phyloP scores from a whole-genome alignment of 2,113 vertebrate genomes.

The Entomyzon cyanotis region DNA sequence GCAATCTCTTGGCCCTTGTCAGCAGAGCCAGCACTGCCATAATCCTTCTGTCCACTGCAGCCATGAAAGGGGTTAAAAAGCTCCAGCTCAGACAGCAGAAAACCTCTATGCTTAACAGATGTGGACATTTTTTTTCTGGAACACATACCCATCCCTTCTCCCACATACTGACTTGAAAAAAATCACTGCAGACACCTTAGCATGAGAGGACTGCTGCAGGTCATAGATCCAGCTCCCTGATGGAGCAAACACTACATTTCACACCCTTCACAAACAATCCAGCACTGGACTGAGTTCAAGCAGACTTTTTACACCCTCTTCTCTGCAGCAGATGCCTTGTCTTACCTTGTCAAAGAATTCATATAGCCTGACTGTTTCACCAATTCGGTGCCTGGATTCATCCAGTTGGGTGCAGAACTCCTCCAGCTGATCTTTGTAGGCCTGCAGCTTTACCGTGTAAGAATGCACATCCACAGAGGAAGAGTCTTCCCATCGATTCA shows the following conservation, averaged over 20 bases:
- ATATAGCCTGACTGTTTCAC: constrained; percentile 74
- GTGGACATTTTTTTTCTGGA: neutral
- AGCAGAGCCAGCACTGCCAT: neutral
- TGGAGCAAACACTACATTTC: neutral
- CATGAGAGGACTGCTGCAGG: neutral
- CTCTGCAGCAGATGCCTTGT: neutral
- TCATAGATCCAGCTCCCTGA: neutral
- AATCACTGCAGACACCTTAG: neutral
- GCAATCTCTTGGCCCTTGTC: neutral
- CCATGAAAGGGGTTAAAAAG: neutral
- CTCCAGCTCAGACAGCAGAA: neutral
- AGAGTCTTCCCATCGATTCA: constrained; percentile 75
- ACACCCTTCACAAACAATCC: neutral
- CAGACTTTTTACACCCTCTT: neutral
- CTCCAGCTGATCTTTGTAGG: constrained; percentile 66
- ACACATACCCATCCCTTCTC: neutral
- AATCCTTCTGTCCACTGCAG: neutral
- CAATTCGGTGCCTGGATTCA: constrained; percentile 67
- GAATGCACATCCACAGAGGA: constrained; percentile 66
- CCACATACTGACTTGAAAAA: neutral
- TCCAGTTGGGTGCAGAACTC: constrained; percentile 76
- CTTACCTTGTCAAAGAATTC: constrained; percentile 82
- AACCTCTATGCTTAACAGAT: neutral
- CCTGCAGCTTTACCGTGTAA: constrained; percentile 68
- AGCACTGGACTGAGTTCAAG: neutral